Percentiles rank a stretch among this genome's conserved stretches.
These are phyloP conservation scores for Morelia viridis DNA, from an alignment of 2,797 vertebrate genomes.

Conservation along the genomic window DNA sequence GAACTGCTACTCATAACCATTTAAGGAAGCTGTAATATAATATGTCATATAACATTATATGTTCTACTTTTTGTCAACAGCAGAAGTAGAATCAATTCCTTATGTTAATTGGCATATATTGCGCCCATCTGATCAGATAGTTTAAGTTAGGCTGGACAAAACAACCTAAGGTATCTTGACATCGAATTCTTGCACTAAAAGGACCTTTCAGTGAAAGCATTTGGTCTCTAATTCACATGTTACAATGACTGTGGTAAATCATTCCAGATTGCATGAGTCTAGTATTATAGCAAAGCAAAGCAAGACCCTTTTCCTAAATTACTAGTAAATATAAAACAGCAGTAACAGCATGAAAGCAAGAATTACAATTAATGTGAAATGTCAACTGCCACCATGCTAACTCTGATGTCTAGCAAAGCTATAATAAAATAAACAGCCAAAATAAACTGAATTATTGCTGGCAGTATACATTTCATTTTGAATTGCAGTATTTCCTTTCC, in stretches of 20 bases:
- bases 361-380: neutral
- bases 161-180: neutral
- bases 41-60: neutral
- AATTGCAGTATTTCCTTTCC: conserved; percentile 9
- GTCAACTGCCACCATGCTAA: neutral
- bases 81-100: neutral
- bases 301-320: neutral
- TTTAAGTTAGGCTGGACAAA: neutral
- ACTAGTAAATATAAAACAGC: neutral
- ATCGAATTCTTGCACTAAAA: neutral
- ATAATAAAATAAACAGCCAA: conserved; percentile 5
- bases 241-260: conserved; percentile 7
- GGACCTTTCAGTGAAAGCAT: neutral
- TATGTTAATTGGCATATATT: neutral
- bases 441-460: conserved; percentile 17
- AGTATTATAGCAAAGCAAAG: conserved; percentile 16
- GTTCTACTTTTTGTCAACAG: neutral
- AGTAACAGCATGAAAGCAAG: neutral
- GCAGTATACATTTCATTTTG: neutral
- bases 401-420: neutral
- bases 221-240: neutral
- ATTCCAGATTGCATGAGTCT: neutral
- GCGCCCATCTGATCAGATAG: neutral
- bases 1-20: neutral
- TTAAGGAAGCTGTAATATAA: neutral